These are phyloP conservation scores for Nebria salina DNA, from an alignment of 2,888 invertebrate genomes.

Conservation along the genomic window DNA sequence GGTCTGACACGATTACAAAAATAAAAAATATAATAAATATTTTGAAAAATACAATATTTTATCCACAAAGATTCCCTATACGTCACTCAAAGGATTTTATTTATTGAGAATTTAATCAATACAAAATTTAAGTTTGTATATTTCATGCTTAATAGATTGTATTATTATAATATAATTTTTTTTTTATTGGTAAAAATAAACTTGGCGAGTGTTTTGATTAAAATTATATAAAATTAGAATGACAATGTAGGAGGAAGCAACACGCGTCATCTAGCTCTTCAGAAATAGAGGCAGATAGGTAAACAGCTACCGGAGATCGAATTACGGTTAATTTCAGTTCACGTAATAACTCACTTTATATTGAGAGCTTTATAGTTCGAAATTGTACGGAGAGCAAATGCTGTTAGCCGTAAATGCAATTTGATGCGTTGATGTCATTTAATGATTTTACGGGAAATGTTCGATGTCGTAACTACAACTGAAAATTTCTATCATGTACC, in stretches of 20 bases:
- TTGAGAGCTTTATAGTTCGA: conserved; percentile 36
- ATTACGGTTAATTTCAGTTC: conserved; percentile 42
- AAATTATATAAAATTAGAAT: not conserved
- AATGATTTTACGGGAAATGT: conserved; percentile 31
- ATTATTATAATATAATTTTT: too few species aligned
- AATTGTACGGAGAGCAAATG: conserved; percentile 33
- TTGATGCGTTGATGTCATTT: conserved; percentile 37
- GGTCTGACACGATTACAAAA: too few species aligned
- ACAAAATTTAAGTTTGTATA: too few species aligned
- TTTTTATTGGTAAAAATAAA: not conserved
- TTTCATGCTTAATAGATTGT: too few species aligned
- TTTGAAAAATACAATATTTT: too few species aligned
- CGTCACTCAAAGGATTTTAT: too few species aligned
- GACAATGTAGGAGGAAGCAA: not conserved
- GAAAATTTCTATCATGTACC: conserved; percentile 27
- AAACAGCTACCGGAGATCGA: conserved; percentile 33
- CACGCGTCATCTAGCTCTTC: not conserved
- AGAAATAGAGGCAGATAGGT: not conserved
- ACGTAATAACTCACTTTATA: conserved; percentile 43
- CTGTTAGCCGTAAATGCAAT: conserved; percentile 39
- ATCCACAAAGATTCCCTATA: too few species aligned
- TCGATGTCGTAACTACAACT: conserved; percentile 15
- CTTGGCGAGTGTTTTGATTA: not conserved
- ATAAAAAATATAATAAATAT: too few species aligned
- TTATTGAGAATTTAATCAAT: too few species aligned